These are phyloP conservation scores for Apamea monoglypha DNA, from an alignment of 2,888 invertebrate species.

Conservation along the genomic window DNA sequence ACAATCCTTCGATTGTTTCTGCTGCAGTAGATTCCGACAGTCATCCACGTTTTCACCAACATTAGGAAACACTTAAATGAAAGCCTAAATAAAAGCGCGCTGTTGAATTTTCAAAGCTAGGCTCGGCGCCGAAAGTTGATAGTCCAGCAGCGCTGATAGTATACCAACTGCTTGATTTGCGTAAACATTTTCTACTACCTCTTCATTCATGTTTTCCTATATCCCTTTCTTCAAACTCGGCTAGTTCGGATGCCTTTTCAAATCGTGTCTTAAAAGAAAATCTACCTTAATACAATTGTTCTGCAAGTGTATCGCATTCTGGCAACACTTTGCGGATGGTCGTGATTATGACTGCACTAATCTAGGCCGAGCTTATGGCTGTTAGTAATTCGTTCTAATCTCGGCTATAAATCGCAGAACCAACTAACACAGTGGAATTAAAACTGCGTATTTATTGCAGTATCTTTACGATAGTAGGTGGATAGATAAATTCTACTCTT, in stretches of 20 bases:
- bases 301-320: not conserved
- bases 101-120: not conserved
- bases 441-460: constrained; percentile 43
- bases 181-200: not conserved
- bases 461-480: constrained; percentile 8
- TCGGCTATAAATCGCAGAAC: constrained; percentile 31
- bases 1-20: not conserved
- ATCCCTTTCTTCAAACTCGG: too few species aligned
- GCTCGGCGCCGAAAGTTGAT: too few species aligned
- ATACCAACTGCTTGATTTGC: not conserved
- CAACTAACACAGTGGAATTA: constrained; percentile 37
- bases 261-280: not conserved
- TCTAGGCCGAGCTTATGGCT: constrained; percentile 46
- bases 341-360: constrained; percentile 36
- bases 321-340: constrained; percentile 22
- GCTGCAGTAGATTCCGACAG: not conserved
- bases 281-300: not conserved
- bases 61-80: too few species aligned
- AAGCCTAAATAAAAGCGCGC: too few species aligned
- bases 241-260: not conserved
- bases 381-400: constrained; percentile 58
- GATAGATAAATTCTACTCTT: not conserved
- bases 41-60: not conserved
- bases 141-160: too few species aligned
- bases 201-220: not conserved